Evolutionary conservation across 2,888 invertebrate species (phyloP).

Genomic region (Bibio marci): DNA sequence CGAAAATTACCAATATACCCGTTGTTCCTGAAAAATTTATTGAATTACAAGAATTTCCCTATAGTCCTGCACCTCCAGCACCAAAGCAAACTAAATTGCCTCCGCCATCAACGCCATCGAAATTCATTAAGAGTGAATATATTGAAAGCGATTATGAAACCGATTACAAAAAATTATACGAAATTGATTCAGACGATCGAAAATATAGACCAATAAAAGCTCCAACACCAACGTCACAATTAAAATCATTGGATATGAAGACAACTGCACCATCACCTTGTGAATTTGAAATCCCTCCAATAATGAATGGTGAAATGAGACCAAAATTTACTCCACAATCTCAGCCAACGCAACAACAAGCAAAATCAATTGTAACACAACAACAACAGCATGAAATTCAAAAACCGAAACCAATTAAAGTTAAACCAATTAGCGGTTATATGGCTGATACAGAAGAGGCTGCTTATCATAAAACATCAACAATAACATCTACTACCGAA

Average conservation of each 20-base stretch:
- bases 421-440: slow-evolving; percentile 39
- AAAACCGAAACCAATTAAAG: slow-evolving; percentile 28
- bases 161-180: slow-evolving; percentile 46
- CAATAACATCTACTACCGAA: slow-evolving; percentile 1
- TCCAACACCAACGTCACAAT: slow-evolving; percentile 29
- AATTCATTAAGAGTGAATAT: slow-evolving; percentile 36
- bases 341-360: slow-evolving; percentile 3
- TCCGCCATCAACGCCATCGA: slow-evolving; percentile 38
- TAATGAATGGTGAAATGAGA: slow-evolving; percentile 7
- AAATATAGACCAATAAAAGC: slow-evolving; percentile 36
- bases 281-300: slow-evolving; percentile 24
- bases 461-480: slow-evolving; percentile 15
- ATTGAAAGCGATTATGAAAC: slow-evolving; percentile 52
- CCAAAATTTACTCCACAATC: slow-evolving; percentile 17
- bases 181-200: slow-evolving; percentile 45
- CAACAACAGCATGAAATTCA: slow-evolving; percentile 21
- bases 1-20: slow-evolving; percentile 26
- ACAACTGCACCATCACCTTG: slow-evolving; percentile 32
- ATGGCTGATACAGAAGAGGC: slow-evolving; percentile 56
- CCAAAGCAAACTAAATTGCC: slow-evolving; percentile 29
- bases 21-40: slow-evolving; percentile 20
- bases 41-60: slow-evolving; percentile 27
- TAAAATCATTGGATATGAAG: slow-evolving; percentile 37
- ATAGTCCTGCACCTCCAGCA: slow-evolving; percentile 31
- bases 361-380: no score